Evolutionary conservation across 2,888 invertebrate genomes (phyloP), one percentile per base, ranked within the genome.

Genomic region (Coelopa pilipes): DNA sequence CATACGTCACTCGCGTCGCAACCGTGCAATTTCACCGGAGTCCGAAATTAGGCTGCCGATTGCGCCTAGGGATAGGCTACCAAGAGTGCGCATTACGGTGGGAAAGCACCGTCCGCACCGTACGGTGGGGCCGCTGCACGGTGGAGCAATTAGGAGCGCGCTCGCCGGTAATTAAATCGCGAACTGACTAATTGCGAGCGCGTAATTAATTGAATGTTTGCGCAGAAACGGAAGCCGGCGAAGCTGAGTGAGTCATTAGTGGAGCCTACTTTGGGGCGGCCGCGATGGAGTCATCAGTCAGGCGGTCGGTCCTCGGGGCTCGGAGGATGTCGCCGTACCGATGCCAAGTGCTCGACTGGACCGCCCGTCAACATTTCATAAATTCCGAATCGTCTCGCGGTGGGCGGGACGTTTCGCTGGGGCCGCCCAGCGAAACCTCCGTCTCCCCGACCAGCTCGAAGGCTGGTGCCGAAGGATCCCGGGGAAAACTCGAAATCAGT

Each of bases 121-220:
- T 55, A n/a, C n/a, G 9, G 60, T 60, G 11, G 24, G 4, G 2
- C 21, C 24, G 60, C 21, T 5, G 60, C 13, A 4, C 11, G 19
- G 62, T 34, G 24, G 19, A 11, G 49, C 66, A 53, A 70, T 60
- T 59, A 70, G 60, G 49, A 47, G 49, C 19, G 70, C 19, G 49
- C 24, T 9, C n/a, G 70, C 60, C n/a, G 63, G 71, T 46, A 71
- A 71, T 71, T 71, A 71, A 71, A 65, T 55, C 63, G 55, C 70
- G 53, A n/a, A 15, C 65, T 71, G 71, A 71, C 55, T 17, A 71
- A 65, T 71, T 71, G 46, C 53, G 46, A 9, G 34, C 45, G 4
- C 21, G 53, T 71, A 71, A 71, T 71, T 71, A 46, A 71, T 71
- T 71, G 71, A 71, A 71, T 71, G 53, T 65, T 55, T 65, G 63